Base-by-base conservation (phyloP, 2,113 vertebrate species). In the Clarias macrocephalus region DNA sequence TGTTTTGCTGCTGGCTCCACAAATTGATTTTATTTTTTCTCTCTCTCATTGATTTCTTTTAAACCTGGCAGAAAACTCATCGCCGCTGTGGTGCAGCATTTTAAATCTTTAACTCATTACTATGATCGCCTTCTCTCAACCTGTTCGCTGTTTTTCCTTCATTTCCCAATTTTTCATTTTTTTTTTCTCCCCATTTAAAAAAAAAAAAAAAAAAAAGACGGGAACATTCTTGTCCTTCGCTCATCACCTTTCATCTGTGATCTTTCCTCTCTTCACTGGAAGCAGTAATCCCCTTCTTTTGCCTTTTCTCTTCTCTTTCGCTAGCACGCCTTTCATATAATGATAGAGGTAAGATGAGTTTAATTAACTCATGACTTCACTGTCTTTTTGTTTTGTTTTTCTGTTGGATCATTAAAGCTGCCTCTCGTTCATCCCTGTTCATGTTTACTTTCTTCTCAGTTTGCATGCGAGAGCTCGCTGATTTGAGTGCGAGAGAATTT, bases 321-420 rank as follows among this genome's bases (percentile, higher is more conserved):
- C 96, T 97, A 99, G 98, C 98, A 98, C 92, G 97, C 98, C 96
- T 99, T 99, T 99, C 98, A 99, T 96, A 99, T 99, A 96, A 99
- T 98, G 98, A 98, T 99, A 95, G 98, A 99, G 98, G 97, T 99
- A 99, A 99, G 98, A 96, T 94, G 92, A 94, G 93, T 94, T 96
- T 94, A 93, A 92, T 92, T 93, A 91, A 93, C 91, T 92, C 93
- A 91, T 65, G 90, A 92, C 81, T 85, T 89, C 59, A 70, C 70
- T 77, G 48, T 56, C 52, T 76, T 1, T 54, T 85, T 91, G 81
- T 93, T 91, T 88, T 87, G 87, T 91, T 90, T 89, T 89, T 30
- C 28, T 59, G 21, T 59, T 84, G 87, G 10, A 54, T 82, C 66
- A 76, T 83, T 73, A 48, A 57, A 21, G 8, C 33, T 30, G 25